phyloP scores from a whole-genome alignment of 2,113 vertebrate species.

The Melanotaenia duboulayi region DNA sequence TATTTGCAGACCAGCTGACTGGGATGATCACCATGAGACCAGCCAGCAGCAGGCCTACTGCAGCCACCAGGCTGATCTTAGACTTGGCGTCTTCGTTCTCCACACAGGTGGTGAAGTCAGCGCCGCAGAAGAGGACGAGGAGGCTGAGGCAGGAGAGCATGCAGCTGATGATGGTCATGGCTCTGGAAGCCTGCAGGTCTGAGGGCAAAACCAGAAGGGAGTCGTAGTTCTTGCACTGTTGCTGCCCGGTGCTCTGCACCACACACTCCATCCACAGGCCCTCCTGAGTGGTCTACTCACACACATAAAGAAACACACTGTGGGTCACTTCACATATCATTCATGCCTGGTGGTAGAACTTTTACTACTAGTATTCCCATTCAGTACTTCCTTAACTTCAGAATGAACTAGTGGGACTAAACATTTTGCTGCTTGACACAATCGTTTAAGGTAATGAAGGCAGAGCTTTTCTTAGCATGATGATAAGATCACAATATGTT shows the following conservation, averaged over 20 bases:
- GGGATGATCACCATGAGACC: slow-evolving; percentile 81
- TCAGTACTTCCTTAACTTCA: background rate
- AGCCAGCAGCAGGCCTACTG: slow-evolving; percentile 73
- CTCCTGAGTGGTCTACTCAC: slow-evolving; percentile 62
- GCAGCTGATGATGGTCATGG: slow-evolving; percentile 82
- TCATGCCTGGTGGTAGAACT: background rate
- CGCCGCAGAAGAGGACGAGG: slow-evolving; percentile 78
- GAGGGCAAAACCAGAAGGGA: slow-evolving; percentile 76
- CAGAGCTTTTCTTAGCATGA: background rate
- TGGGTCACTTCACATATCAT: background rate
- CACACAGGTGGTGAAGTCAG: slow-evolving; percentile 84
- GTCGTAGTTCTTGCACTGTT: slow-evolving; percentile 85
- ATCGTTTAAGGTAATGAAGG: background rate
- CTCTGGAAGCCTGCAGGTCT: slow-evolving; percentile 82
- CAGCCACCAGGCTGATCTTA: slow-evolving; percentile 79
- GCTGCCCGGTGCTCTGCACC: slow-evolving; percentile 86
- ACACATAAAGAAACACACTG: background rate
- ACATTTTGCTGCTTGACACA: no score
- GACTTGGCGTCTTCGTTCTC: slow-evolving; percentile 79
- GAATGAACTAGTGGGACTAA: background rate
- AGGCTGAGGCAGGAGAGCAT: slow-evolving; percentile 71
- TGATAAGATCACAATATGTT: no score
- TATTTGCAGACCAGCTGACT: slow-evolving; percentile 82
- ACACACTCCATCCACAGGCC: slow-evolving; percentile 85
- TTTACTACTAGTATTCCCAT: background rate